Evolutionary conservation across 2,797 vertebrate genomes (phyloP).

Genomic region (Erpetoichthys calabaricus): DNA sequence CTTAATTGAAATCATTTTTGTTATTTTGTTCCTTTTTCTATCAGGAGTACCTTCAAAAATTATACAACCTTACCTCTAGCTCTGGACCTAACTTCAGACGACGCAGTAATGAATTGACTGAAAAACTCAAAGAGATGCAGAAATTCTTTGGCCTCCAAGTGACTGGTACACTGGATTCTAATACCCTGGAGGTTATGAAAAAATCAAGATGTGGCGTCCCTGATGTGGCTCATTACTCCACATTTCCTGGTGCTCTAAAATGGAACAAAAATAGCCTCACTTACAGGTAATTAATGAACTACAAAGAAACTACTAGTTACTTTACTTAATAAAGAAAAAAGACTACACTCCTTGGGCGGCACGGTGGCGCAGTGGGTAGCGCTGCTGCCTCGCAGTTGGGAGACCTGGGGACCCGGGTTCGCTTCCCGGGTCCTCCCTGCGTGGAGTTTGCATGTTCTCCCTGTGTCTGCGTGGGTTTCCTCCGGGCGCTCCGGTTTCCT

Average conservation of each 20-base stretch:
- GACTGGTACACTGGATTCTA: slow-evolving; percentile 54
- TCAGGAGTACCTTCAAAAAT: slow-evolving; percentile 65
- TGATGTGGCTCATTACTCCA: slow-evolving; percentile 50
- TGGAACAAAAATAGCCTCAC: slow-evolving; percentile 66
- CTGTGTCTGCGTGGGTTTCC: too few relatives aligned
- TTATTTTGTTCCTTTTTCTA: background rate
- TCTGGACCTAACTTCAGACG: background rate
- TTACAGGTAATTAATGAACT: slow-evolving; percentile 60
- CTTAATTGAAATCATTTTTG: background rate
- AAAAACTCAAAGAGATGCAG: slow-evolving; percentile 77
- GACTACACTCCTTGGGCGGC: too few relatives aligned
- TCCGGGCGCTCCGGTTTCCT: too few relatives aligned
- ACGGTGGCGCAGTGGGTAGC: too few relatives aligned
- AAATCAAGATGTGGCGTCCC: slow-evolving; percentile 76
- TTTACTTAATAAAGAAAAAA: too few relatives aligned
- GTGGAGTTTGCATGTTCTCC: too few relatives aligned
- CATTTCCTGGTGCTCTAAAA: slow-evolving; percentile 35
- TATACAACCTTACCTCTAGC: slow-evolving; percentile 50
- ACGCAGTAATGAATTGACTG: slow-evolving; percentile 7
- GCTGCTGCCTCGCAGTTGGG: too few relatives aligned
- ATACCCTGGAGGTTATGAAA: slow-evolving; percentile 69
- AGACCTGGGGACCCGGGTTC: too few relatives aligned
- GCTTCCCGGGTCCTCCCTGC: too few relatives aligned
- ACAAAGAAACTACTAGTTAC: background rate
- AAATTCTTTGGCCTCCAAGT: slow-evolving; percentile 60